These are phyloP conservation scores for Eilema depressum DNA, from an alignment of 2,888 invertebrate species.

Conservation along the genomic window DNA sequence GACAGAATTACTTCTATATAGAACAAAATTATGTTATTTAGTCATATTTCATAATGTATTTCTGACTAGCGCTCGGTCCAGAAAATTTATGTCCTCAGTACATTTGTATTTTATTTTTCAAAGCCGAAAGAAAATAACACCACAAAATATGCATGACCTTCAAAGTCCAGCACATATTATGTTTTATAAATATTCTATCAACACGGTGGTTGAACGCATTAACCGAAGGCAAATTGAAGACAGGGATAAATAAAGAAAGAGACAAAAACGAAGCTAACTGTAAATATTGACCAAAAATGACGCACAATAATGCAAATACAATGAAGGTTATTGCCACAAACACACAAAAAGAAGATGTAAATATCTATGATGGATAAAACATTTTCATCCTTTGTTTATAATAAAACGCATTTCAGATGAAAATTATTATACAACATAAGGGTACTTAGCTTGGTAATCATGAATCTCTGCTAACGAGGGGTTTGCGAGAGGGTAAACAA, in stretches of 20 bases:
- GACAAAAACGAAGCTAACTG: background rate
- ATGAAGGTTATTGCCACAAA: slow-evolving; percentile 15
- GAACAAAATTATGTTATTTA: background rate
- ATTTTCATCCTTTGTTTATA: slow-evolving; percentile 26
- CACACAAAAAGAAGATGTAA: slow-evolving; percentile 31
- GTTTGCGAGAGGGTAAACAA: slow-evolving; percentile 26
- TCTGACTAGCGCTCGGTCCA: background rate
- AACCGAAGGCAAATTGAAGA: background rate
- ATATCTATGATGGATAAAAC: slow-evolving; percentile 29
- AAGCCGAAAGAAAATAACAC: background rate
- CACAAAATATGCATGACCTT: slow-evolving; percentile 1
- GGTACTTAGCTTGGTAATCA: slow-evolving; percentile 16
- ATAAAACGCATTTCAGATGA: slow-evolving; percentile 34
- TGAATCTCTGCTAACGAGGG: slow-evolving; percentile 32
- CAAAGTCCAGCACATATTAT: background rate
- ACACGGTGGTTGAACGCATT: background rate
- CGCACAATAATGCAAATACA: slow-evolving; percentile 35
- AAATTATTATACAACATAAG: slow-evolving; percentile 21
- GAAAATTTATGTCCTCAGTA: background rate
- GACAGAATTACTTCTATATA: background rate
- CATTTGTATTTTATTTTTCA: slow-evolving; percentile 1
- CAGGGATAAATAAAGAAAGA: background rate
- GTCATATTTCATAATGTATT: background rate
- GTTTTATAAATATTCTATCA: background rate
- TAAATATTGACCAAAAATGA: slow-evolving; percentile 25